Percentiles rank a stretch among this genome's conserved stretches.
These are phyloP conservation scores for Gambusia affinis DNA, from an alignment of 2,113 vertebrate species.

Conservation along the genomic window DNA sequence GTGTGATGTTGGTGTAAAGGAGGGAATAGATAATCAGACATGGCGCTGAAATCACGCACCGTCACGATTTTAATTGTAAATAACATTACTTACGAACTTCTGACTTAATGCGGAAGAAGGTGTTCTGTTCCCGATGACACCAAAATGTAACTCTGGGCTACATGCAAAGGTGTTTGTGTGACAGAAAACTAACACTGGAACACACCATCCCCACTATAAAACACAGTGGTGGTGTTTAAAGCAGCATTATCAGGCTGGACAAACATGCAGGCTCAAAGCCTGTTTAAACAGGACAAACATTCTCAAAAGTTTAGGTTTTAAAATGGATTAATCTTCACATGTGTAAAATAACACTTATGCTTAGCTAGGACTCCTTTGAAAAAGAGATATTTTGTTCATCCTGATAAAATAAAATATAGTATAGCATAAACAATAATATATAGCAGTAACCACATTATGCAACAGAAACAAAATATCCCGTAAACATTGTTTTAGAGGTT, in stretches of 20 bases:
- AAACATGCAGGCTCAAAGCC: background rate
- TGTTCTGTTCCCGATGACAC: too few relatives aligned
- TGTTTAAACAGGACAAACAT: background rate
- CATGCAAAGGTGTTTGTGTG: too few relatives aligned
- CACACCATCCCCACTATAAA: too few relatives aligned
- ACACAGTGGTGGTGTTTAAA: too few relatives aligned
- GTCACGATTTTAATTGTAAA: background rate
- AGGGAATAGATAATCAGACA: slow-evolving; percentile 23
- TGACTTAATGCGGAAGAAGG: background rate
- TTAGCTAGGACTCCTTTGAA: too few relatives aligned
- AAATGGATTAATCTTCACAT: background rate
- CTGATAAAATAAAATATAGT: background rate
- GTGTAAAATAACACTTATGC: background rate
- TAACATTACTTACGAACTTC: background rate
- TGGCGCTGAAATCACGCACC: background rate
- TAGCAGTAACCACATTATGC: background rate
- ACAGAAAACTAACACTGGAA: too few relatives aligned
- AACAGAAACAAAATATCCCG: background rate
- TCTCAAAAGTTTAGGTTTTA: background rate
- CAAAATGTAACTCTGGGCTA: too few relatives aligned
- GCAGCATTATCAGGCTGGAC: background rate
- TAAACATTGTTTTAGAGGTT: background rate
- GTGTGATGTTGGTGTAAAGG: background rate
- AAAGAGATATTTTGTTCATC: too few relatives aligned
- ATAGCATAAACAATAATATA: background rate